Percentiles rank a stretch among this genome's conserved stretches.
phyloP scores from a whole-genome alignment of 2,797 vertebrate genomes.

The Valencia hispanica region DNA sequence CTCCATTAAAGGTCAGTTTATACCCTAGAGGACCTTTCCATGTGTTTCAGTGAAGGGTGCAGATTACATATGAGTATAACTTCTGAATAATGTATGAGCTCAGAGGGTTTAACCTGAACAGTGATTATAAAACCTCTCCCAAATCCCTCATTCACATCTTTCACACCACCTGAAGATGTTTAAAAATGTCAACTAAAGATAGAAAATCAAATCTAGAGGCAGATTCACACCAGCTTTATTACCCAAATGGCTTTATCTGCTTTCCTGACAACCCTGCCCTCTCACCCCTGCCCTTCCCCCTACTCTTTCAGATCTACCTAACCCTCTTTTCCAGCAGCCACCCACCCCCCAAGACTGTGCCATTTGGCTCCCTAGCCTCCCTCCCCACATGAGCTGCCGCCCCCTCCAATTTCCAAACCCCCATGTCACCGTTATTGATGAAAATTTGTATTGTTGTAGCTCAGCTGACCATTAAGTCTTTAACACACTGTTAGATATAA shows the following conservation, averaged over 20 bases:
- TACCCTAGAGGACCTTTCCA: slow-evolving; percentile 32
- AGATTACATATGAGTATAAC: slow-evolving; percentile 45
- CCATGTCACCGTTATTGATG: slow-evolving; percentile 49
- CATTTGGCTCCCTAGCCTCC: slow-evolving; percentile 48
- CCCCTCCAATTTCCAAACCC: slow-evolving; percentile 49
- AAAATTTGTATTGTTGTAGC: slow-evolving; percentile 46
- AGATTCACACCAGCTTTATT: slow-evolving; percentile 66
- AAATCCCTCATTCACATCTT: slow-evolving; percentile 10
- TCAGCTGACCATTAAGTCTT: slow-evolving; percentile 31
- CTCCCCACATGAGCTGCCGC: slow-evolving; percentile 43
- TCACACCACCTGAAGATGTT: slow-evolving; percentile 13
- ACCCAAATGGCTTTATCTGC: slow-evolving; percentile 58
- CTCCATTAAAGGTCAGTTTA: slow-evolving; percentile 50
- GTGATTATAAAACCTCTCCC: slow-evolving; percentile 32
- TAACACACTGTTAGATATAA: slow-evolving; percentile 23
- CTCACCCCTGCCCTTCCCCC: slow-evolving; percentile 47
- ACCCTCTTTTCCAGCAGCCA: slow-evolving; percentile 34
- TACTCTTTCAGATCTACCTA: slow-evolving; percentile 38
- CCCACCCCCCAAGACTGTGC: slow-evolving; percentile 32
- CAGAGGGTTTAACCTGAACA: slow-evolving; percentile 43
- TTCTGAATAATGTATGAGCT: slow-evolving; percentile 65
- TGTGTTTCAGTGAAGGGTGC: slow-evolving; percentile 40
- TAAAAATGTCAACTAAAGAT: slow-evolving; percentile 16
- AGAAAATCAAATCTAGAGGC: slow-evolving; percentile 58
- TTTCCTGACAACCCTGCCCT: slow-evolving; percentile 48